phyloP scores from a whole-genome alignment of 2,888 invertebrate genomes.

The Temnothorax unifasciatus region DNA sequence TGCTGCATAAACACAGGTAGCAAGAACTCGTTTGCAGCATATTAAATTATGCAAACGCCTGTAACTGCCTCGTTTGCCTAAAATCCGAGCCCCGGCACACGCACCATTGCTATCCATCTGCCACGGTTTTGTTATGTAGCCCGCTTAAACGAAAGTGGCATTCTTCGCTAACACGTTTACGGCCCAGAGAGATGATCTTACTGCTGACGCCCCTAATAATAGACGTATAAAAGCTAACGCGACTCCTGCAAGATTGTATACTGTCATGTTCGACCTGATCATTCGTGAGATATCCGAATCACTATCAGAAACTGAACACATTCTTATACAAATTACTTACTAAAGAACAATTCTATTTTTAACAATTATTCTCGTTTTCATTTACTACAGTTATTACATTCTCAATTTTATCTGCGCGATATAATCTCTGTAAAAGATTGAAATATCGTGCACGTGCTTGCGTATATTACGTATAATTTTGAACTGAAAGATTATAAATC shows the following conservation, averaged over 20 bases:
- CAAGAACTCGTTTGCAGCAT: conserved; percentile 69
- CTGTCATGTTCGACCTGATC: conserved; percentile 45
- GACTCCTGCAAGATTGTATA: conserved; percentile 43
- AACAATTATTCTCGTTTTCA: not conserved
- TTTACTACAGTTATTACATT: not conserved
- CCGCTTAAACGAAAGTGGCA: conserved; percentile 57
- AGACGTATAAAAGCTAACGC: conserved; percentile 58
- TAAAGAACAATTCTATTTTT: not conserved
- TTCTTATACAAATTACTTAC: not conserved
- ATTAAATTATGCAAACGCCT: conserved; percentile 73
- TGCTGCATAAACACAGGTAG: conserved; percentile 65
- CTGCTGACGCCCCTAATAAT: conserved; percentile 57
- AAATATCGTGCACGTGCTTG: not conserved
- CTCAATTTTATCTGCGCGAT: not conserved
- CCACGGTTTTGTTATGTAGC: conserved; percentile 55
- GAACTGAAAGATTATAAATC: conserved; percentile 19
- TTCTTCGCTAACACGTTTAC: conserved; percentile 59
- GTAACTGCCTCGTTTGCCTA: conserved; percentile 64
- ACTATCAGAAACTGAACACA: conserved; percentile 25
- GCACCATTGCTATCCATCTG: conserved; percentile 59
- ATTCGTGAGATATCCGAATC: conserved; percentile 46
- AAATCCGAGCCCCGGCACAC: conserved; percentile 62
- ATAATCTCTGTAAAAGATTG: not conserved
- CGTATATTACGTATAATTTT: not conserved
- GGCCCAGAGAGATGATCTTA: conserved; percentile 55